These are phyloP conservation scores for Argyresthia goedartella DNA, from an alignment of 2,888 invertebrate species.

Conservation along the genomic window DNA sequence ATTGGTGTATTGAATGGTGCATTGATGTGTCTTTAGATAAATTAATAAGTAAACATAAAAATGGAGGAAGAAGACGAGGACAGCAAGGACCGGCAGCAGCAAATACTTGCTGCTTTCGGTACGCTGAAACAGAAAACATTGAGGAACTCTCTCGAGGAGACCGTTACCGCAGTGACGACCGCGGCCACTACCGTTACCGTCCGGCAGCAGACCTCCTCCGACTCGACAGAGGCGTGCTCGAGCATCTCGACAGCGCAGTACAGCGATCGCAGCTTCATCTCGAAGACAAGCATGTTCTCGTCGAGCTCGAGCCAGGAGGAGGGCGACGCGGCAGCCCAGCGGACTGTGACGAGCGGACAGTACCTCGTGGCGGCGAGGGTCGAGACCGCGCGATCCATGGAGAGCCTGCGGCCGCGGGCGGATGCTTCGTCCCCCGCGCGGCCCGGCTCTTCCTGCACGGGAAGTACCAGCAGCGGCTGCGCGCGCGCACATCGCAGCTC, in stretches of 20 bases:
- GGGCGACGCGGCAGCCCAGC: conserved; percentile 70
- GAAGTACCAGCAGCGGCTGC: conserved; percentile 38
- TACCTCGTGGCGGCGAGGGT: conserved; percentile 67
- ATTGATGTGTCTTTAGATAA: conserved; percentile 20
- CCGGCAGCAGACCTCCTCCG: conserved; percentile 64
- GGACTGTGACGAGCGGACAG: conserved; percentile 57
- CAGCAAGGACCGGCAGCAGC: conserved; percentile 38
- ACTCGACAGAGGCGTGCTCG: conserved; percentile 63
- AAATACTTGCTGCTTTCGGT: conserved; percentile 47
- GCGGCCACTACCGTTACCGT: conserved; percentile 13
- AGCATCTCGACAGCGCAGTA: conserved; percentile 58
- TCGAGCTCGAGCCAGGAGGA: conserved; percentile 79
- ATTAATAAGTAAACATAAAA: conserved; percentile 3
- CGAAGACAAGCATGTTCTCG: conserved; percentile 66
- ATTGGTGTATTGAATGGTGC: conserved; percentile 54
- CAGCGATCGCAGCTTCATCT: conserved; percentile 63
- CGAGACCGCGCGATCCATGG: conserved; percentile 78
- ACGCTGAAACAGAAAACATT: conserved; percentile 25
- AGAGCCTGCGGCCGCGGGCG: conserved; percentile 73
- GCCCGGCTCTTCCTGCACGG: conserved; percentile 61
- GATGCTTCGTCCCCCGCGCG: conserved; percentile 64
- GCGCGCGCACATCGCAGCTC: conserved; percentile 71
- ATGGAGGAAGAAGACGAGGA: conserved; percentile 65
- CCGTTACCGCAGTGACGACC: conserved; percentile 24
- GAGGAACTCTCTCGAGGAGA: too few relatives aligned